phyloP scores from a whole-genome alignment of 53 echinoderm and acorn worm genomes.

The Echinometra lucunter region DNA sequence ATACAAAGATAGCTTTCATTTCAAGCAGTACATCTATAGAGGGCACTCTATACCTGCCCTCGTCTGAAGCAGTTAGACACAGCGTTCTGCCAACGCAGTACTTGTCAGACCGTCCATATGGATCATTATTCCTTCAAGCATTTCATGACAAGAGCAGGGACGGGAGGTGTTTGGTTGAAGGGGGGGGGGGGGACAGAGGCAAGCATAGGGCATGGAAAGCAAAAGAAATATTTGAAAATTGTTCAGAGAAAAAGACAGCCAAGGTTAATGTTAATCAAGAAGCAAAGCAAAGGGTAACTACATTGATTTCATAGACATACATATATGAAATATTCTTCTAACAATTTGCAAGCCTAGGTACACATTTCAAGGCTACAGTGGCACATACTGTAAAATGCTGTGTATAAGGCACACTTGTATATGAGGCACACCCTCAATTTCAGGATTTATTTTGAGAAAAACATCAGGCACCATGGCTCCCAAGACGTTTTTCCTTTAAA shows the following conservation, averaged over 20 bases:
- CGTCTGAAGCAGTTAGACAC: neutral
- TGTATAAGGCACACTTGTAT: no score
- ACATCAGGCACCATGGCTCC: no score
- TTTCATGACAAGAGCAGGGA: neutral
- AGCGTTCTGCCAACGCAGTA: constrained; percentile 84
- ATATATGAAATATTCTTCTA: no score
- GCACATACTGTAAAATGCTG: no score
- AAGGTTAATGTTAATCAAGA: constrained; percentile 15
- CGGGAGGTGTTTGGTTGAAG: neutral
- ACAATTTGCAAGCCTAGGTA: no score
- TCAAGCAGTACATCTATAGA: constrained; percentile 17
- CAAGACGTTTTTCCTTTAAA: no score
- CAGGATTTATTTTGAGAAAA: no score
- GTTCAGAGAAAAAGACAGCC: neutral
- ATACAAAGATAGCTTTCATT: no score
- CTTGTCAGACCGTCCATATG: constrained; percentile 83
- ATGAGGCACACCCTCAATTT: no score
- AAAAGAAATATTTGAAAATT: constrained; percentile 42
- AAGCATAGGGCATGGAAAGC: neutral
- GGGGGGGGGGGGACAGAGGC: neutral
- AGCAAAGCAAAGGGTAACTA: neutral
- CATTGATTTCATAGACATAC: neutral
- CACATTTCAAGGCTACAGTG: no score
- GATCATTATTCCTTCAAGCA: constrained; percentile 77
- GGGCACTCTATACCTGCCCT: constrained; percentile 61